Evolutionary conservation across 2,888 invertebrate species (phyloP).

Genomic region (Ashinkailepas kermadecensis): DNA sequence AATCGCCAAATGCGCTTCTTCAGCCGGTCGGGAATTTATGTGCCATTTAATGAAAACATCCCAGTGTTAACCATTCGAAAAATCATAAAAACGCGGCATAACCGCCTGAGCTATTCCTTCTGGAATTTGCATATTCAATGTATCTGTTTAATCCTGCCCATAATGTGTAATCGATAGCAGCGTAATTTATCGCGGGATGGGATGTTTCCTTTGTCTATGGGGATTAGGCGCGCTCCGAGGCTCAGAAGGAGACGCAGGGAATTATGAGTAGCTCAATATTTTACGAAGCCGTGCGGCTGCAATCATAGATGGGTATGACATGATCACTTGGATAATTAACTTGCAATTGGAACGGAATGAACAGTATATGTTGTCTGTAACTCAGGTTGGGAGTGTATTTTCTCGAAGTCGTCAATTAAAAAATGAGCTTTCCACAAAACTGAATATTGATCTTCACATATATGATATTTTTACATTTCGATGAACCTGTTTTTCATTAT

Average conservation of each 20-base stretch:
- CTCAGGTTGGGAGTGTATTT: no score
- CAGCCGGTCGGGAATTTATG: background rate
- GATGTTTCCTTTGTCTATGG: slow-evolving; percentile 23
- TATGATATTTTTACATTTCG: no score
- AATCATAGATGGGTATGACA: background rate
- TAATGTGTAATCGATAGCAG: slow-evolving; percentile 16
- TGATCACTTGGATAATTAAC: no score
- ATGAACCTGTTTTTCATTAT: no score
- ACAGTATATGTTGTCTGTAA: no score
- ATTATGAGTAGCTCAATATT: background rate
- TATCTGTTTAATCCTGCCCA: slow-evolving; percentile 11
- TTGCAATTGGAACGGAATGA: no score
- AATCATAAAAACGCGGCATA: slow-evolving; percentile 13
- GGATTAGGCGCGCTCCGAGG: background rate
- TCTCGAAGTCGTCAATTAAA: no score
- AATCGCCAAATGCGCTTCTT: slow-evolving; percentile 1
- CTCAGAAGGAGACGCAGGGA: background rate
- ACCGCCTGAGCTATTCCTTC: background rate
- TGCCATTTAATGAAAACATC: slow-evolving; percentile 21
- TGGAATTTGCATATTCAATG: slow-evolving; percentile 12
- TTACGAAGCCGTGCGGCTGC: background rate
- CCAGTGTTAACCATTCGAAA: slow-evolving; percentile 22
- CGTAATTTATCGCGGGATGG: slow-evolving; percentile 9
- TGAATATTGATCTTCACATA: no score
- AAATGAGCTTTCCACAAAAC: no score